Conservation (phyloP, 92 coral and sea anemone species). For the Pocillopora meandrina region DNA sequence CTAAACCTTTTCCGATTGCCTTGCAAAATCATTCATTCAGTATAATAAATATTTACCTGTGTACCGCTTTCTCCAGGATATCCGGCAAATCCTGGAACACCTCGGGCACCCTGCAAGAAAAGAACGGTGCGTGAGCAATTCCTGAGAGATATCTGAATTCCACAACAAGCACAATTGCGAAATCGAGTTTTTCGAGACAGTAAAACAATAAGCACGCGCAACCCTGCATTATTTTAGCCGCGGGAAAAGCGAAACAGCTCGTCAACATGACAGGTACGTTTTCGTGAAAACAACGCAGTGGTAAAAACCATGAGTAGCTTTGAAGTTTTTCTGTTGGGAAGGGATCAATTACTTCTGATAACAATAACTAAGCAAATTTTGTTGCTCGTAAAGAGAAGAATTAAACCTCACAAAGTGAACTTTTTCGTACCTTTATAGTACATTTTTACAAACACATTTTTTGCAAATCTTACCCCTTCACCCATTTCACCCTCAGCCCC, state of each 20-base stretch:
- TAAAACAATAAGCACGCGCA: too few species aligned
- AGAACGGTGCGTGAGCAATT: background rate
- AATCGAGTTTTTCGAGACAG: too few species aligned
- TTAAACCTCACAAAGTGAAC: too few species aligned
- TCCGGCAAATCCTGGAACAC: background rate
- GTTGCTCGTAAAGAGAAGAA: background rate
- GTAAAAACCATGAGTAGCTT: background rate
- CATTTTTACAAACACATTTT: background rate
- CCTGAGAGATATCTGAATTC: too few species aligned
- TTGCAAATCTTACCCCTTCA: conserved; percentile 12
- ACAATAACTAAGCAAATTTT: background rate
- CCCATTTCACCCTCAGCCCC: conserved; percentile 24
- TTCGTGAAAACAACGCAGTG: too few species aligned
- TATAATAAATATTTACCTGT: background rate
- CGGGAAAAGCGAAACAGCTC: too few species aligned
- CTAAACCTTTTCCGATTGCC: too few species aligned
- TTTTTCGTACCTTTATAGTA: background rate
- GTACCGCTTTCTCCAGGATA: background rate
- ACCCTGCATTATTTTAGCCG: too few species aligned
- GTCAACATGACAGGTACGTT: too few species aligned
- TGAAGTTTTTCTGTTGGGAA: background rate
- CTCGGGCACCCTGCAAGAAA: conserved; percentile 2
- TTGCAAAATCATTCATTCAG: too few species aligned
- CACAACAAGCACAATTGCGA: too few species aligned
- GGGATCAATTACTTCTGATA: background rate